Evolutionary conservation across 2,888 invertebrate genomes (phyloP), one percentile per base, ranked within the genome.

Genomic region (Heliothis peltigera): DNA sequence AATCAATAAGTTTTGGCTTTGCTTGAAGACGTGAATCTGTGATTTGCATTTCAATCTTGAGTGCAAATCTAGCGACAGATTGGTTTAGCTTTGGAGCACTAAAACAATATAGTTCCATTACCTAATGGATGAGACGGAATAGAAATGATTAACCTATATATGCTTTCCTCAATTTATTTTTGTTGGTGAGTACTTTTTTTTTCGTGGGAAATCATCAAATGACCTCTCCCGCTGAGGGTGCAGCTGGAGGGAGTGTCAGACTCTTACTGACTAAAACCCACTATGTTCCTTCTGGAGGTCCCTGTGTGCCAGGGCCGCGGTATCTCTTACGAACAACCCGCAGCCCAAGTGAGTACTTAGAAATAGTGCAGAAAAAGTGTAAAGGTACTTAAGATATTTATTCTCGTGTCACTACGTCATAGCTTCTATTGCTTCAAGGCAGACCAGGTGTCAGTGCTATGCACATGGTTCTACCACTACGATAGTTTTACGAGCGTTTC

Each of bases 31-130:
- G 17, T 57, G 39, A 49, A 54, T 56, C 39, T 28, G 49, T 22
- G 15, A 69, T 70, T 70, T 68, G 43, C 75, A 74, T 68, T 67
- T 68, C 51, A 74, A 55, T 74, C 42, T 39, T 46, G n/a, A 19
- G 19, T 39, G 39, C n/a, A 39, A 39, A 39, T 4, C 25, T 53
- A 35, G 17, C 2, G 25, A 46, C 28, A 42, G 32, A 49, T 58
- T 49, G 39, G 39, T 22, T 48, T 59, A 47, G 28, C 28, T 52
- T 42, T 25, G 12, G 25, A 43, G 18, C 10, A 54, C 64, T 68
- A 28, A 65, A 52, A 63, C 52, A 47, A 32, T 47, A 17, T 52
- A 52, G 35, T 52, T 25, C 19, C 3, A 52, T 47, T 25, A 32
- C 15, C 39, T 39, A 4, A 6, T 32, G 28, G 6, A 46, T 4